Evolutionary conservation across 2,888 invertebrate genomes (phyloP), one percentile per base, ranked within the genome.

Genomic region (Luffia ferchaultella): DNA sequence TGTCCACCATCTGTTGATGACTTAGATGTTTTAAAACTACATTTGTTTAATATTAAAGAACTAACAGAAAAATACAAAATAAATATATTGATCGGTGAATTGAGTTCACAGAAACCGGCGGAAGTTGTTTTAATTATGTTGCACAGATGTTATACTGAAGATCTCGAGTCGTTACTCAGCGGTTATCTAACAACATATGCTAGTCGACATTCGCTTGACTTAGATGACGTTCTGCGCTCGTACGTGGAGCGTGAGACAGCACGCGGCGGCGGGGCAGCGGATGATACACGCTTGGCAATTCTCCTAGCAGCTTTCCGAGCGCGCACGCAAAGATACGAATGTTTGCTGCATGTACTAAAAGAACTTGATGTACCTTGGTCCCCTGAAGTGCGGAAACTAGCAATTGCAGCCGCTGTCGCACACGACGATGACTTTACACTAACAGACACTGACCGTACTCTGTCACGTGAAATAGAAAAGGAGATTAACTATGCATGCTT

Each of bases 91-190:
- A 57, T 83, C 7, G 72, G 68, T 60, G 83, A 83, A 59, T 62
- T 83, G 42, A 78, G 72, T 61, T 73, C 76, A 12, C 73, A 70
- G 59, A 73, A 65, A 53, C 69, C 79, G 40, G 72, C 61, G 57
- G 85, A 85, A 73, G 70, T 83, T 20, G 74, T 73, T 17, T 64
- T 80, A 46, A 75, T 83, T 46, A 84, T 85, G 77, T 62, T 85
- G 54, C 70, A 79, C 2, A 68, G 85, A n/a, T 80, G 82, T 56
- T 83, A 83, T 54, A 79, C 77, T 44, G 85, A 85, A 67, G 85
- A 85, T 61, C 61, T 85, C 19, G 64, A 70, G 59, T 53, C 59
- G 20, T 79, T 80, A 60, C 61, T 85, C 55, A 68, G 69, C 53
- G 66, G 76, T 51, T 83, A 75, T 62, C 70, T 85, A 50, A 71